Base-by-base conservation (phyloP, 2,113 vertebrate genomes). In the Sisor rabdophorus region DNA sequence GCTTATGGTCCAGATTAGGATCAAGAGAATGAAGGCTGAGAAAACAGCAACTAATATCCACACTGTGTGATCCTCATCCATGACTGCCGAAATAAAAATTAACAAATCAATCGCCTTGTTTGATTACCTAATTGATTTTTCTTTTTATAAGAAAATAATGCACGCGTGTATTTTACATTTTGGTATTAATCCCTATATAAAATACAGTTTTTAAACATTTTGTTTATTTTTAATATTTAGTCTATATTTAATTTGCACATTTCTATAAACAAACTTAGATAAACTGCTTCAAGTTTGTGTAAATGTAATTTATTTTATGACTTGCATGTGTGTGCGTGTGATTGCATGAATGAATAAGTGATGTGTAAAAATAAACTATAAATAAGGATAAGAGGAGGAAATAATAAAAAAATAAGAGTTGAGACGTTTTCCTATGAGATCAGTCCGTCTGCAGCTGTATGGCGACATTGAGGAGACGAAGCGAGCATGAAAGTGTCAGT, bases 11-110 rank as follows among this genome's bases (percentile, higher is more conserved):
- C 94, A 95, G 61, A 85, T 84, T 83, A 94, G 80, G 77, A 95
- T 87, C 82, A 98, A 81, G 84, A 94, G 91, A 85, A 92, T 78
- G 32, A 94, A 87, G 80, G 89, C 90, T 59, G 90, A 91, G 65
- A 97, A 88, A 69, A 94, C 56, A 0, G 81, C 87, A 26, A 95
- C 83, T 17, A 95, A 70, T 83, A 97, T 92, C 95, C 95, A 97
- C 65, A 92, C 53, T 1, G 93, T 92, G 77, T 85, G 89, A 71
- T 96, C 93, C 56, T 81, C 91, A 63, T 83, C 72, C 75, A 87
- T 86, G 80, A 93, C 96, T 98, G 86, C 64, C 82, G 44, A 76
- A 24, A 30, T 20, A 26, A 77, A 47, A 61, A 26, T 56, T 32
- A 52, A 44, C 10, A 10, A 44, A 44, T 9, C 9, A 44, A 44